Evolutionary conservation across 2,888 invertebrate genomes (phyloP), one percentile per base, ranked within the genome.

Genomic region (Lithophane semibrunnea): DNA sequence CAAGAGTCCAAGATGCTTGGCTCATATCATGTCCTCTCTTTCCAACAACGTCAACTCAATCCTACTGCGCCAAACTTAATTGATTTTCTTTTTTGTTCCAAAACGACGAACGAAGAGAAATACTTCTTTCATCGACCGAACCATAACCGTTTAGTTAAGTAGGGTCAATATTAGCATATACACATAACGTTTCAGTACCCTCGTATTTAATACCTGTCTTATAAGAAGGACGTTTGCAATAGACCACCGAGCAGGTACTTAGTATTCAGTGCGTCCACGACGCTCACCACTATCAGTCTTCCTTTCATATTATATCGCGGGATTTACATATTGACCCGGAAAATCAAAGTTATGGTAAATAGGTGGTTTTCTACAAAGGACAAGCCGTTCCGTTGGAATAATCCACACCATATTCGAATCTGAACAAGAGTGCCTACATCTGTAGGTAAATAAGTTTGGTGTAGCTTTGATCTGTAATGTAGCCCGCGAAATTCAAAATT

Each of bases 281-380:
- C 52, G 42, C 68, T 58, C 18, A 52, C 42, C 12, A 74, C 47
- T 47, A 80, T 88, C 83, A 76, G 49, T 86, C 73, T 65, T 63
- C 67, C 72, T 80, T 83, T 83, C 76, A 86, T 86, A 75, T 86
- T 67, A 70, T 71, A 77, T 65, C 64, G 37, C 37, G 24, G 44
- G 54, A 81, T 82, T 82, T 58, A 67, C 82, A 85, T 82, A 81
- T 85, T 68, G 85, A 71, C 75, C 85, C 75, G 82, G 85, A 74
- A 81, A 68, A 71, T 68, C 75, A 60, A 74, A 71, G 54, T 64
- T 71, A 70, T 85, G 56, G 12, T 66, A 60, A 67, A 83, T 69
- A 80, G 64, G 4, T 24, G 21, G 60, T 73, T 61, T 77, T 10
- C 60, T 37, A 61, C 58, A 16, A 63, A 77, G 12, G 24, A 65